Conservation (phyloP, 2,113 vertebrate species). For the Lampris megalopsis region DNA sequence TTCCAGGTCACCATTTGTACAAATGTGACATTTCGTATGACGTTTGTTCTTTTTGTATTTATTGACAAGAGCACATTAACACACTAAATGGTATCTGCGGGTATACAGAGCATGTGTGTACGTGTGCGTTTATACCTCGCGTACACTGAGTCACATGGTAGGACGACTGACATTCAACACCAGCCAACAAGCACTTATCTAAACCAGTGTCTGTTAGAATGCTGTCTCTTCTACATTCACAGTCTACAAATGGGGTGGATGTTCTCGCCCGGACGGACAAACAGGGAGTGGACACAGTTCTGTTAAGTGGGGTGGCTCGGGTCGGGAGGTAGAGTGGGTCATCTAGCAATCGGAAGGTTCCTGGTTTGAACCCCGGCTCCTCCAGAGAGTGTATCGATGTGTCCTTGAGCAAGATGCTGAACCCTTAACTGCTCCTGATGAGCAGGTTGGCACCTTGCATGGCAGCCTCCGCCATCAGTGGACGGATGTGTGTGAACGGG, state of each 20-base stretch:
- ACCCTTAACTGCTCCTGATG: no score
- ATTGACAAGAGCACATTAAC: constrained; percentile 69
- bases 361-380: no score
- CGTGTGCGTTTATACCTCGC: constrained; percentile 28
- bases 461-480: no score
- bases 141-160: constrained; percentile 41
- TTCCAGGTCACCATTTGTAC: background rate
- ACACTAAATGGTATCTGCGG: constrained; percentile 56
- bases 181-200: constrained; percentile 57
- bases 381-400: no score
- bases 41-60: constrained; percentile 65
- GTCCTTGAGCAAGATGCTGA: no score
- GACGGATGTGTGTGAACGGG: no score
- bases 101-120: constrained; percentile 50
- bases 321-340: no score
- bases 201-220: background rate
- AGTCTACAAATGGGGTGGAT: constrained; percentile 2
- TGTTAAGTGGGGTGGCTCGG: no score
- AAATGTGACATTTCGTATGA: constrained; percentile 20
- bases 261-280: background rate
- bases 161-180: constrained; percentile 61
- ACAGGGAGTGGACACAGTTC: background rate
- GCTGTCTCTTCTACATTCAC: background rate
- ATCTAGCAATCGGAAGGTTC: no score
- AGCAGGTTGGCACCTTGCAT: no score